phyloP scores from a whole-genome alignment of 2,113 vertebrate genomes.

The Ptyas mucosa region DNA sequence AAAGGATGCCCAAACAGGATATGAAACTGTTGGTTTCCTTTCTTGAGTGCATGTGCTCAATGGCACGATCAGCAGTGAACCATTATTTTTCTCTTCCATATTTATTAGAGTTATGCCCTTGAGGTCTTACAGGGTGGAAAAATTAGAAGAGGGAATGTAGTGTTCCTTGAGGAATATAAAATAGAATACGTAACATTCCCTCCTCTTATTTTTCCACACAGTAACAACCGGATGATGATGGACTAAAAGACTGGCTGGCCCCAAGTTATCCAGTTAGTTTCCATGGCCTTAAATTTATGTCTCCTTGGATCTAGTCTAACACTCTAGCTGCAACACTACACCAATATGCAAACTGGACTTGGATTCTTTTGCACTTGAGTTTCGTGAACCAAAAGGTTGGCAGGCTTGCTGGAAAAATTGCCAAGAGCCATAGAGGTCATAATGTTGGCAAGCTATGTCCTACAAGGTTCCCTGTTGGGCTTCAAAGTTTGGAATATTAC shows the following conservation, averaged over 20 bases:
- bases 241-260: not conserved
- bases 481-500: not conserved
- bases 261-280: not conserved
- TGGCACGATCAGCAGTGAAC: not conserved
- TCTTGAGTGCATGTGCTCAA: not conserved
- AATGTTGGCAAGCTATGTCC: conserved; percentile 2
- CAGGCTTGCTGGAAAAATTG: not conserved
- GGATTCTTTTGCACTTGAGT: not conserved
- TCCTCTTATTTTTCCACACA: not conserved
- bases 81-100: not conserved
- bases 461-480: not conserved
- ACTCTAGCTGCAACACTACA: not conserved
- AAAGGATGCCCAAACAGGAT: not conserved
- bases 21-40: not conserved
- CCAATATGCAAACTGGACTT: not conserved
- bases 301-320: not conserved
- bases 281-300: not conserved
- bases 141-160: not conserved
- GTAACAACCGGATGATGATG: not conserved
- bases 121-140: not conserved
- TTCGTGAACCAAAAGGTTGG: not conserved
- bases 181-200: not conserved
- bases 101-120: not conserved
- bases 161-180: not conserved
- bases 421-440: not conserved